Conservation (phyloP, 2,113 vertebrate genomes). For the Elgaria multicarinata region DNA sequence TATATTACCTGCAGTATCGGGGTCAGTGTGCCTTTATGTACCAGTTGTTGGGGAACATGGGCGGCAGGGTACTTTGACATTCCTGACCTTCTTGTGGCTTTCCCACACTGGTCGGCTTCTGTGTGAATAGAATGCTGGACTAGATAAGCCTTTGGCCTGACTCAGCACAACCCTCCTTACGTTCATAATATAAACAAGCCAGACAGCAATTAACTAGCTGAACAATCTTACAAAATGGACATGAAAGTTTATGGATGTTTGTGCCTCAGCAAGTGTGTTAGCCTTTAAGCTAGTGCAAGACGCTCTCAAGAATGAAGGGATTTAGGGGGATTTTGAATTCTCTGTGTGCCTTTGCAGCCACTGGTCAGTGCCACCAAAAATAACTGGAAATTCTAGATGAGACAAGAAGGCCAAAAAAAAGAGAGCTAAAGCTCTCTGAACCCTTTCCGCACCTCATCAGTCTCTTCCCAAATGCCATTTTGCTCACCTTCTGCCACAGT, state of each 20-base stretch:
- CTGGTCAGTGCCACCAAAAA: constrained; percentile 4
- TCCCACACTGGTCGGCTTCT: no score
- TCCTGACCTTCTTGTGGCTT: no score
- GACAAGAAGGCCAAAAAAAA: constrained; percentile 58
- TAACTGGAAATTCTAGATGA: constrained; percentile 62
- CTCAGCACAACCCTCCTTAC: no score
- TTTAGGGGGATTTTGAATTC: background rate
- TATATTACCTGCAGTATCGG: no score
- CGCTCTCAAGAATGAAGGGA: background rate
- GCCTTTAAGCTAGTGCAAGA: background rate
- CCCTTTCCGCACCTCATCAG: constrained; percentile 54
- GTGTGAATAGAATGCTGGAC: no score
- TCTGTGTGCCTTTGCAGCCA: background rate
- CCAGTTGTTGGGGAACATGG: no score
- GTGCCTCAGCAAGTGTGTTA: background rate
- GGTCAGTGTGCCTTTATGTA: no score
- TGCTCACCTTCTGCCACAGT: constrained; percentile 74
- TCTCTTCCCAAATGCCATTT: constrained; percentile 69
- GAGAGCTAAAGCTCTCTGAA: constrained; percentile 73
- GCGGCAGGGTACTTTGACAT: no score
- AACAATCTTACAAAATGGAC: background rate
- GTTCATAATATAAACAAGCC: background rate
- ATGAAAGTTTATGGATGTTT: background rate
- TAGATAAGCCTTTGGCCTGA: no score
- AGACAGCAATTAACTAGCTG: background rate